Evolutionary conservation across 1,140 invertebrate genomes (phyloP), one percentile per base, ranked within the genome.

Genomic region (Trichoplusia ni): DNA sequence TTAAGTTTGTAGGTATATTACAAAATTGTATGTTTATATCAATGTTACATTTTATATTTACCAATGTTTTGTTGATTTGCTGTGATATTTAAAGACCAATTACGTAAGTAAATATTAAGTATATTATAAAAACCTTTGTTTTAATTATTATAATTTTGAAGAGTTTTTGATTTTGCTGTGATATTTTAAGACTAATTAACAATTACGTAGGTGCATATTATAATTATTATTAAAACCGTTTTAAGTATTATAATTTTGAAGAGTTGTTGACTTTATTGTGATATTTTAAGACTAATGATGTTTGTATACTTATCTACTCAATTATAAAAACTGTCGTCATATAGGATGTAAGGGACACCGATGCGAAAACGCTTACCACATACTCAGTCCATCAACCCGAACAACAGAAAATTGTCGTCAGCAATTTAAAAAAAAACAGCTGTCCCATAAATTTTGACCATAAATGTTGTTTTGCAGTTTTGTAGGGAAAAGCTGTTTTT

Each of bases 11-110:
- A 37, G 33, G 33, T 13, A 37, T 14, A 37, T 13, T 37, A 37
- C 33, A 37, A 14, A 37, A 37, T 37, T 37, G 33, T 37, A 37
- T 37, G 33, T 37, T 37, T 37, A 37, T 14, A 37, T 37, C 33
- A 37, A 37, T 13, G 13, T 37, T 14, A 37, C 33, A 37, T 14
- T 37, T 14, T 13, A 37, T 37, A 37, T 37, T 37, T 37, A 37
- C 33, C 33, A 37, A 37, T 37, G 13, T 37, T 37, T 37, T 37
- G 33, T 37, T 37, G 33, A 37, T 37, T 37, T 37, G 33, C 33
- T 37, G 33, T 37, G 33, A 37, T 37, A 37, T 37, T 37, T 37
- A 13, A 37, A 37, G 33, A 37, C 33, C 29, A 31, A 31, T 31
- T 31, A 31, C 29, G 29, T 31, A 31, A 31, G 29, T 31, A 31